Evolutionary conservation across 2,797 vertebrate genomes (phyloP).

Genomic region (Eospalax fontanierii): DNA sequence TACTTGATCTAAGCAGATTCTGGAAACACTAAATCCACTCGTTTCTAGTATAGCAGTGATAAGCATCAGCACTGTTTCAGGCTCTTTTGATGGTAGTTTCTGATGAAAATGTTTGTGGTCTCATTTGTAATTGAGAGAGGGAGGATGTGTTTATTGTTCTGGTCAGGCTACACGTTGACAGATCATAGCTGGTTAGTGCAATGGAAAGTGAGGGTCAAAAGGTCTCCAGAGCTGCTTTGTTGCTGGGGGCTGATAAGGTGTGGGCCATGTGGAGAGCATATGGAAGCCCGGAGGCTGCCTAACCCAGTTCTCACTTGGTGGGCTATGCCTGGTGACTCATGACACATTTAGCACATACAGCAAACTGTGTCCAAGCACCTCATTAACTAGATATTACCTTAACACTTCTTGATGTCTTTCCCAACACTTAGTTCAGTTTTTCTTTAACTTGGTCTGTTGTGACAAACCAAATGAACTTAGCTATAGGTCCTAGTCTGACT

Average conservation of each 20-base stretch:
- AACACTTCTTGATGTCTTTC: not conserved
- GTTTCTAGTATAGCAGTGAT: not conserved
- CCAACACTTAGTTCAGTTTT: not conserved
- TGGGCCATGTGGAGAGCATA: not conserved
- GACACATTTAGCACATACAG: constrained; percentile 12
- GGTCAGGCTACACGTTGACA: constrained; percentile 18
- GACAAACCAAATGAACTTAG: not conserved
- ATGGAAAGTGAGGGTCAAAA: constrained; percentile 41
- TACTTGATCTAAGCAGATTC: not conserved
- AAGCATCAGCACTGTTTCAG: not conserved
- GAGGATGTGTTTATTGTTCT: constrained; percentile 30
- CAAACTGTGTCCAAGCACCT: not conserved
- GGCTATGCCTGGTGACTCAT: constrained; percentile 12
- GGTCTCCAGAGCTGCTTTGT: constrained; percentile 39
- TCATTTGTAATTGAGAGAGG: not conserved
- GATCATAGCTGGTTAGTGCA: constrained; percentile 26
- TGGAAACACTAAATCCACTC: not conserved
- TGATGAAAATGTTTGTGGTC: constrained; percentile 16
- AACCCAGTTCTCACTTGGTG: not conserved
- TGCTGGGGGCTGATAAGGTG: not conserved
- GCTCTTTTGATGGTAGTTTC: constrained; percentile 9
- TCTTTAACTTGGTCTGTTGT: not conserved
- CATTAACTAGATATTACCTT: not conserved
- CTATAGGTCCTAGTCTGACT: not conserved
- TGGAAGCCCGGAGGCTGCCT: not conserved